Conservation (phyloP, 2,888 invertebrate genomes). For the Drosophila prolongata region DNA sequence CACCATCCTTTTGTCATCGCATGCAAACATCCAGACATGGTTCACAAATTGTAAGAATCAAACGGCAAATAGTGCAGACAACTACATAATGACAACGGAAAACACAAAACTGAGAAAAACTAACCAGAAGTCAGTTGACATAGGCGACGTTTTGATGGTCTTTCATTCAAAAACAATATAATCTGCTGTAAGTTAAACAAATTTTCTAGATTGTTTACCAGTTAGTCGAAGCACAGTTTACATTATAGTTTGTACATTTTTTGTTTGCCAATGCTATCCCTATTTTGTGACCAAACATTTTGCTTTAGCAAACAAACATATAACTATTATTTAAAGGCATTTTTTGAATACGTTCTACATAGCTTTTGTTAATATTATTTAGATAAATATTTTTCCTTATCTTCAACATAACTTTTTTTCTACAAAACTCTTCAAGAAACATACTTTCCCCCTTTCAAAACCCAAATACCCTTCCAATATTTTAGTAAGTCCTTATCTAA, state of each 20-base stretch:
- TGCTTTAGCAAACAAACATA: no score
- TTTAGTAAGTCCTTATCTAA: constrained; percentile 3
- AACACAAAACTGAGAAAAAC: constrained; percentile 41
- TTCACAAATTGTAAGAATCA: constrained; percentile 73
- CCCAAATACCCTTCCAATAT: constrained; percentile 30
- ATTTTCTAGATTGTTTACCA: no score
- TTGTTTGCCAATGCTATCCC: no score
- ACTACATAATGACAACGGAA: constrained; percentile 63
- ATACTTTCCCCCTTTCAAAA: neutral
- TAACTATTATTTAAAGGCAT: no score
- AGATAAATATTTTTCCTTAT: no score
- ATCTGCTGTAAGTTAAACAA: neutral
- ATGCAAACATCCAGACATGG: constrained; percentile 74
- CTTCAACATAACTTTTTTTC: no score
- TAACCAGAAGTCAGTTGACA: constrained; percentile 4
- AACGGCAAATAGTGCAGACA: constrained; percentile 76
- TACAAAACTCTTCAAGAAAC: neutral
- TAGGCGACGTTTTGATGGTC: constrained; percentile 12
- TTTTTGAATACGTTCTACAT: no score
- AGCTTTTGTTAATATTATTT: no score
- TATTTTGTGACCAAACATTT: no score
- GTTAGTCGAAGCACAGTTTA: no score
- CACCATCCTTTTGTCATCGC: constrained; percentile 72
- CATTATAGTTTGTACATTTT: no score
- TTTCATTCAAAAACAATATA: neutral